phyloP scores from a whole-genome alignment of 2,888 invertebrate genomes.

The Tricholauxania praeusta region DNA sequence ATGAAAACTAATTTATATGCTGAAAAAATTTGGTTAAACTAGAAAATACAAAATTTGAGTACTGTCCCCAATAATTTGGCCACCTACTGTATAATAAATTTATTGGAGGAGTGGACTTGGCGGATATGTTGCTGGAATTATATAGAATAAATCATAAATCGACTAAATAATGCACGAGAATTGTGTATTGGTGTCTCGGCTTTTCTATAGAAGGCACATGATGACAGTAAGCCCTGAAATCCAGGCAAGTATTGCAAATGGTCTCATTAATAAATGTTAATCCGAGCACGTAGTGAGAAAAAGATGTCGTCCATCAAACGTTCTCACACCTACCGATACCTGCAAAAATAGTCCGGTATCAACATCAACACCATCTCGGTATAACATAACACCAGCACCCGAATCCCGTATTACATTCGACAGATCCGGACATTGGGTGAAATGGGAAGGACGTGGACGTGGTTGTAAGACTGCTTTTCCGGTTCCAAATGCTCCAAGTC shows the following conservation, averaged over 20 bases:
- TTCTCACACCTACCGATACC: background rate
- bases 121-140: constrained; percentile 17
- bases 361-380: background rate
- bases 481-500: no score
- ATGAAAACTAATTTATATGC: no score
- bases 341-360: background rate
- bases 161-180: constrained; percentile 10
- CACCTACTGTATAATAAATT: constrained; percentile 34
- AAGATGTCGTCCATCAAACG: background rate
- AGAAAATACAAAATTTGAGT: no score
- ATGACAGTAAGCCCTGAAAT: no score
- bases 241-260: no score
- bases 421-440: no score
- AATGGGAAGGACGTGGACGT: no score
- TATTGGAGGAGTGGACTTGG: constrained; percentile 29
- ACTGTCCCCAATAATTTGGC: no score
- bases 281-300: background rate
- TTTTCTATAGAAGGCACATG: background rate
- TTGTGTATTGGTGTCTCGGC: constrained; percentile 22
- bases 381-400: background rate
- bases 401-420: no score
- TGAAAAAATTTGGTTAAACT: no score
- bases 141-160: background rate
- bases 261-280: no score
- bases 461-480: no score